Base-by-base conservation (phyloP, 2,113 vertebrate species). In the Alosa alosa region DNA sequence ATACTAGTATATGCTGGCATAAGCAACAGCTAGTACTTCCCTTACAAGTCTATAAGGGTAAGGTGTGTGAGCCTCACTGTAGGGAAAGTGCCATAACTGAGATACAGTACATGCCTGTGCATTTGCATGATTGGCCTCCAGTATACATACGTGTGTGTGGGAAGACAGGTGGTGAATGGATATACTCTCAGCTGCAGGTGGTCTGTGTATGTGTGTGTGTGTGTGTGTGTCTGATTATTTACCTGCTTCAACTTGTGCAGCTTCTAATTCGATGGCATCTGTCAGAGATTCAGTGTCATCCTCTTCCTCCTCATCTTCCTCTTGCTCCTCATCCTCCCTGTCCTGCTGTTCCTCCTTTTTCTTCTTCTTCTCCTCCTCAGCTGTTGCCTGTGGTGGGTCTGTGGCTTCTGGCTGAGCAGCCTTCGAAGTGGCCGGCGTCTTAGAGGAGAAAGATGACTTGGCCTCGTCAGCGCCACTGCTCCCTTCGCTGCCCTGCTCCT, bases 401-500 rank as follows among this genome's bases (percentile, higher is more conserved):
- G 88, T 52, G 68, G 82, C 83, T 36, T 25, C 90, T 47, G 49
- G 6, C 86, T 36, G 22, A 81, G 64, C n/a, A 90, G 5, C 45
- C 45, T 4, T 83, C 13, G 22, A 1, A 87, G 9, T 5, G 68
- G 88, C 91, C 91, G 81, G 88, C 55, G 86, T 86, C 44, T 82
- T 10, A 9, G 72, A 49, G 25, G 47, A 49, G 0, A 78, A 11
- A 39, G 72, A 31, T 17, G 13, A 36, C 72, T 78, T 78, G 31
- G 72, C 72, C 72, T 17, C 36, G 2, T 36, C 20, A 0, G 3
- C 55, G 18, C 18, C 20, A 18, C 55, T 45, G 25, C 45, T 41
- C 88, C 90, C 91, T 52, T 84, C 92, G 90, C 92, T 92, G 84
- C 81, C 87, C 5, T 86, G 90, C 45, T 86, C 93, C 20, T 91